A percentile compares a stretch with the other conserved stretches of the same genome.
Evolutionary conservation across 2,113 vertebrate species (phyloP).

Genomic region (Embiotoca jacksoni): DNA sequence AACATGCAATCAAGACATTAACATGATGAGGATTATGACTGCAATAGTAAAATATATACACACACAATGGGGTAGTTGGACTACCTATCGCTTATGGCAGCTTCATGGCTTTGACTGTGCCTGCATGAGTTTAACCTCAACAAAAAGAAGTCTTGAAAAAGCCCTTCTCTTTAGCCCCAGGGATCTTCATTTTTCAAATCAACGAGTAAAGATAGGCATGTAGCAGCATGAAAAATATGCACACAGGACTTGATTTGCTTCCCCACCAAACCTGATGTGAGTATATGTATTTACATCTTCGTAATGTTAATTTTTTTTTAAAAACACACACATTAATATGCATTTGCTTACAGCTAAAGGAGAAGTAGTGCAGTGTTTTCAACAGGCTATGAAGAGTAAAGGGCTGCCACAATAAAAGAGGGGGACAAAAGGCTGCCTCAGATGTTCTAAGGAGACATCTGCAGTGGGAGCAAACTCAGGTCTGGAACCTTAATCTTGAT

Average conservation of each 20-base stretch:
- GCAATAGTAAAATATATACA: not conserved
- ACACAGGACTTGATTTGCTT: slow-evolving; percentile 76
- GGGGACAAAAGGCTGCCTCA: slow-evolving; percentile 11
- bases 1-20: not conserved
- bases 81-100: slow-evolving; percentile 15
- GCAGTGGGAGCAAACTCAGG: slow-evolving; percentile 28
- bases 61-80: slow-evolving; percentile 19
- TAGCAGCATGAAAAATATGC: slow-evolving; percentile 86
- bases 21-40: not conserved
- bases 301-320: not conserved
- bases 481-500: slow-evolving; percentile 64
- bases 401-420: not conserved
- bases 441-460: slow-evolving; percentile 16
- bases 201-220: slow-evolving; percentile 80
- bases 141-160: slow-evolving; percentile 50
- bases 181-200: slow-evolving; percentile 76
- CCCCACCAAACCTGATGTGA: slow-evolving; percentile 55
- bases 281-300: slow-evolving; percentile 22
- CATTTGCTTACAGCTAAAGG: not conserved
- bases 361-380: not conserved
- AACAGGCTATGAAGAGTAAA: not conserved
- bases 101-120: slow-evolving; percentile 33
- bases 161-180: slow-evolving; percentile 67
- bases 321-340: not conserved
- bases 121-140: slow-evolving; percentile 49